These are phyloP conservation scores for Spodoptera exigua DNA, from an alignment of 2,888 invertebrate genomes.

Conservation along the genomic window DNA sequence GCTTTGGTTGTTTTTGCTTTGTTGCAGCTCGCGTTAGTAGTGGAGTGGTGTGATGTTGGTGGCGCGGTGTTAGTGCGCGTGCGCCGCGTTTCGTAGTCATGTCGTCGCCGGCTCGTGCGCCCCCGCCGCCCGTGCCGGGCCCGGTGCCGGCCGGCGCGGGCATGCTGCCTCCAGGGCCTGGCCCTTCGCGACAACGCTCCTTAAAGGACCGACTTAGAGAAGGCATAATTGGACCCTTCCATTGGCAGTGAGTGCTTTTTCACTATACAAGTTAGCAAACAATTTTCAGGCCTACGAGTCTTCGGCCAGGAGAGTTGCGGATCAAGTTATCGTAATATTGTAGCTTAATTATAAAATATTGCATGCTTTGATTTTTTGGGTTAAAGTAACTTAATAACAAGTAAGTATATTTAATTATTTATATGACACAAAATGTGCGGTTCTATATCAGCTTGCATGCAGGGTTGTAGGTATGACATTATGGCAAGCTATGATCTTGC, in stretches of 20 bases:
- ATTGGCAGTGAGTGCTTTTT: constrained; percentile 93
- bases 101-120: constrained; percentile 83
- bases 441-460: constrained; percentile 11
- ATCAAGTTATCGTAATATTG: not conserved
- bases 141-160: constrained; percentile 82
- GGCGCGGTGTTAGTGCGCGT: constrained; percentile 70
- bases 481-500: constrained; percentile 1
- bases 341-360: constrained; percentile 19
- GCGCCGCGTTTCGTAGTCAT: constrained; percentile 65
- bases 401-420: not conserved
- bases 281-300: constrained; percentile 39
- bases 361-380: constrained; percentile 34
- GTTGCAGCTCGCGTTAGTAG: constrained; percentile 86
- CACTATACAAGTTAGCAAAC: constrained; percentile 27
- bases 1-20: constrained; percentile 84
- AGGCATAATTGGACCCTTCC: constrained; percentile 93
- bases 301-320: not conserved
- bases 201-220: constrained; percentile 94
- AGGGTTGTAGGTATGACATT: not conserved
- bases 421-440: constrained; percentile 3
- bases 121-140: constrained; percentile 62
- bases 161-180: constrained; percentile 83
- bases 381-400: constrained; percentile 10
- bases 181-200: constrained; percentile 93
- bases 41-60: constrained; percentile 81